Evolutionary conservation across 1,140 invertebrate genomes (phyloP).

Genomic region (Spodoptera litura): DNA sequence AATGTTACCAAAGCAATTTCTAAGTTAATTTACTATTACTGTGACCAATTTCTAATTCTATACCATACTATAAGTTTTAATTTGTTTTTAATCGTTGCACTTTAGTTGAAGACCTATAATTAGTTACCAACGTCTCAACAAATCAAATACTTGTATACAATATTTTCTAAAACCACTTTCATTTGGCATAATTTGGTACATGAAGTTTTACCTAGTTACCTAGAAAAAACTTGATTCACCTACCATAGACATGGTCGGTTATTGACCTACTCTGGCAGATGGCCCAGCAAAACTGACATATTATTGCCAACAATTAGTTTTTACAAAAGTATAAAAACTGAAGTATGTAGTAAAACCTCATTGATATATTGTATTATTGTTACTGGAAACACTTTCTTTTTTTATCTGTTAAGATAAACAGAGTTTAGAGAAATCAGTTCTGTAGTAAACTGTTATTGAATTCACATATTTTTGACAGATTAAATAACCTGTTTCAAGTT

Average conservation of each 20-base stretch:
- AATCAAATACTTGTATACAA: background rate
- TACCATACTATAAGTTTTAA: too few relatives aligned
- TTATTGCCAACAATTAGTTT: constrained; percentile 49
- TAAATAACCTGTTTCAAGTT: constrained; percentile 15
- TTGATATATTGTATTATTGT: background rate
- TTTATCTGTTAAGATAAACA: background rate
- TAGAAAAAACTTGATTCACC: constrained; percentile 46
- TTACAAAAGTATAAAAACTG: background rate
- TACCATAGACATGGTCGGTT: constrained; percentile 59
- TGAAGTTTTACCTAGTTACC: constrained; percentile 36
- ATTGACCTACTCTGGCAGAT: constrained; percentile 75
- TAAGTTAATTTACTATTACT: too few relatives aligned
- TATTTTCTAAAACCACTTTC: constrained; percentile 23
- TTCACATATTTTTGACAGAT: background rate
- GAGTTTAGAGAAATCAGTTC: background rate
- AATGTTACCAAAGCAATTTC: too few relatives aligned
- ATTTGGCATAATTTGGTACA: constrained; percentile 26
- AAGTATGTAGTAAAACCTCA: background rate
- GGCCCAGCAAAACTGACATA: constrained; percentile 55
- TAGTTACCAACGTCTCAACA: too few relatives aligned
- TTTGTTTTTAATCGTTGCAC: too few relatives aligned
- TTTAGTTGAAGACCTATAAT: too few relatives aligned
- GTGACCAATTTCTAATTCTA: too few relatives aligned
- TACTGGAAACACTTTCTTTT: background rate
- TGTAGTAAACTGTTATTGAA: background rate